Base-by-base conservation (phyloP, 1,140 invertebrate genomes). In the Whitmania pigra region DNA sequence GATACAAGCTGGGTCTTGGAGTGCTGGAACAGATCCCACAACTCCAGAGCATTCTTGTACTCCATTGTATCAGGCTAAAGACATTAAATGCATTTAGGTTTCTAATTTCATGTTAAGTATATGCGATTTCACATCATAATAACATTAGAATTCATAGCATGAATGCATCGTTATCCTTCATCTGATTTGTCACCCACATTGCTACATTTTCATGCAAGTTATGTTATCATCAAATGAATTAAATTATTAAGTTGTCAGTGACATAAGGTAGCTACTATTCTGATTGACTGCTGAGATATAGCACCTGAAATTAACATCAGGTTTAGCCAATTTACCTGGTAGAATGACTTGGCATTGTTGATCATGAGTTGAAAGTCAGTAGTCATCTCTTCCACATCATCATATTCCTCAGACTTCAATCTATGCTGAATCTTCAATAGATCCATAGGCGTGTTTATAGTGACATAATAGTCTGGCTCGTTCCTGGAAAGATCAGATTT, bases 321-420 rank as follows among this genome's bases (percentile, higher is more conserved):
- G 43, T 49, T 11, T 49, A 9, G 43, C 43, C 43, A 49, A 76
- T 71, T 73, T 82, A 88, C 88, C 84, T 88, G 94, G 80, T 97
- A 97, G 84, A 95, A 99, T 18, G 88, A 85, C 79, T 94, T 96
- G 0, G 95, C 95, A 84, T 99, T 99, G 76, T 90, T 90, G 55
- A 91, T 90, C 89, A 99, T 92, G 20, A 93, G 84, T 76, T 91
- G 80, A 25, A 99, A 82, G 85, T 99, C 95, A 67, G 88, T 87
- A 79, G 97, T 93, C 84, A 99, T 86, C 70, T 95, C 92, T 55
- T 85, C 82, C 17, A 98, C 81, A 74, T 83, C 87, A 6, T 88
- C 88, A 87, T 86, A 95, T 89, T 85, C 86, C 93, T 97, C 94
- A 18, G 91, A 94, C 86, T 94, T 95, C 20, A 97, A 81, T 83